These are phyloP conservation scores for Deroptyus accipitrinus DNA, from an alignment of 2,113 vertebrate species.

Conservation along the genomic window DNA sequence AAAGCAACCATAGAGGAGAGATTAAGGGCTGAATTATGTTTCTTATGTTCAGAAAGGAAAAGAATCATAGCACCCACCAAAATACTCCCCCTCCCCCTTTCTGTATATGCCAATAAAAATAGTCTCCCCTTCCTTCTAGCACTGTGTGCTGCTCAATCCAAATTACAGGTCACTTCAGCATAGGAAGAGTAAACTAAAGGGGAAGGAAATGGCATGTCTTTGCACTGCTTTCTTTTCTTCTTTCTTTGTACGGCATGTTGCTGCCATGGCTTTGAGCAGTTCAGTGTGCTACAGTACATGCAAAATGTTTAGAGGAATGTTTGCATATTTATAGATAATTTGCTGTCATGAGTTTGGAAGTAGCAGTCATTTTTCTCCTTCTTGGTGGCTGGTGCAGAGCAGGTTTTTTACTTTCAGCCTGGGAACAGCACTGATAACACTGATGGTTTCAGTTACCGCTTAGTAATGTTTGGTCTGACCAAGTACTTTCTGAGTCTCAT, in stretches of 20 bases:
- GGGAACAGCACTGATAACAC: too few species aligned
- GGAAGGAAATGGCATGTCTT: not conserved
- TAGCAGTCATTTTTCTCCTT: too few species aligned
- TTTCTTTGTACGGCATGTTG: not conserved
- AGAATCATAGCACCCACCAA: not conserved
- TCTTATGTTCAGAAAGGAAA: not conserved
- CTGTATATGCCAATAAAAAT: not conserved
- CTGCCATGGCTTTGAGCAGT: not conserved
- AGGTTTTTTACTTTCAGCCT: too few species aligned
- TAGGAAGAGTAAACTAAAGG: not conserved
- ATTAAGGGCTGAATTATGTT: not conserved
- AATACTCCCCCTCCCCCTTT: not conserved
- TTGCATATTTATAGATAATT: not conserved
- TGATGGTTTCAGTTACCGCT: too few species aligned
- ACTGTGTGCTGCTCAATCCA: not conserved
- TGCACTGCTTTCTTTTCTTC: not conserved
- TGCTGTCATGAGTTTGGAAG: too few species aligned
- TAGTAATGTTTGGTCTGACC: too few species aligned
- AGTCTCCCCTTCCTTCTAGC: not conserved
- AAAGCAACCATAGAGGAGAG: not conserved
- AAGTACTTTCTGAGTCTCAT: too few species aligned
- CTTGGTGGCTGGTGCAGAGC: too few species aligned
- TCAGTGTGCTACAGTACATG: not conserved
- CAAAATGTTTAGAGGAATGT: not conserved
- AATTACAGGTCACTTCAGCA: not conserved